Base-by-base conservation (phyloP, 2,797 vertebrate genomes). In the Etheostoma perlongum region DNA sequence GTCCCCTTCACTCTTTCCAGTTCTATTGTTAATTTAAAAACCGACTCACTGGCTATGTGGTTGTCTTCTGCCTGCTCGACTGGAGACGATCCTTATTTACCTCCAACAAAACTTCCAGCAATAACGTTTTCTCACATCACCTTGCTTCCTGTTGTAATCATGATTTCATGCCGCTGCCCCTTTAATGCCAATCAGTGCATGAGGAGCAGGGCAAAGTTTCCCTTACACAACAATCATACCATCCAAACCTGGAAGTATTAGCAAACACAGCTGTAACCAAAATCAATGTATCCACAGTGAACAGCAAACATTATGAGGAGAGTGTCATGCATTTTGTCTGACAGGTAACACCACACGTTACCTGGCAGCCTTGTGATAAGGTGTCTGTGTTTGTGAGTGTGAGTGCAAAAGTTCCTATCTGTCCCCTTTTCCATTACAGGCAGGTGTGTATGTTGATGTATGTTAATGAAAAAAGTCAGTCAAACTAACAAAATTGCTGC, bases 321-420 rank as follows among this genome's bases (percentile, higher is more conserved):
- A 47, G 57, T 55, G 68, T 44, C 53, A 33, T 61, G 48, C 65
- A 47, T 74, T 67, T 46, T 60, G 57, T 76, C 72, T 72, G 79
- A 75, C 74, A 76, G 59, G 62, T 70, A 72, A 69, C n/a, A n/a
- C n/a, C n/a, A n/a, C n/a, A n/a, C 21, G 79, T 74, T 86, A 67
- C 77, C 72, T 82, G 79, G 72, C 54, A 74, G 75, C 61, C 47
- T 60, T 6, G 1, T 18, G 82, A 88, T 87, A 88, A 91, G 79
- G 23, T 63, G 61, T 55, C 44, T 65, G 58, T 72, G 65, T 52
- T 23, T 74, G 70, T 72, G 69, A 19, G 9, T 18, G 62, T 57
- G 54, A 4, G 27, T 67, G 40, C 53, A 70, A 68, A 78, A 76
- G 55, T 78, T 88, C 71, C 88, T 90, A 87, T 91, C 86, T 48